Base-by-base conservation (phyloP, 2,797 vertebrate genomes). In the Gorsachius magnificus region DNA sequence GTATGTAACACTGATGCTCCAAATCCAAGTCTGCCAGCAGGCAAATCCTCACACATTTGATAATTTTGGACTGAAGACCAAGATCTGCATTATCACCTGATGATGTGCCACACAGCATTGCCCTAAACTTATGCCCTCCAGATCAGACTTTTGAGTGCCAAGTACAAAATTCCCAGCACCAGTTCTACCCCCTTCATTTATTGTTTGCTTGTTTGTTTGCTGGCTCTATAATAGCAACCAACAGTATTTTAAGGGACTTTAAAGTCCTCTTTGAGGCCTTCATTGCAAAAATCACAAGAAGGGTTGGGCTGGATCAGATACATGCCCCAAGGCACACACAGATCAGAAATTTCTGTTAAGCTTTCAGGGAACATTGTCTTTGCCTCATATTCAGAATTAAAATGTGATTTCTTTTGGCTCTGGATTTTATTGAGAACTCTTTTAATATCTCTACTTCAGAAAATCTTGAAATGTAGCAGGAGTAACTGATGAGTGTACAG, bases 71-170 rank as follows among this genome's bases (percentile, higher is more conserved):
- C 29, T 22, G 31, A 36, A 87, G 43, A 11, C 10, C 58, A 41
- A 10, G 33, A 15, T 8, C 28, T 45, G 11, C 10, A 1, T 56
- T 17, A 20, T 33, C 31, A 61, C 57, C 57, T 57, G 64, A 16
- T 1, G 24, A 6, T 12, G 5, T 3, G 3, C 19, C 38, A 57
- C 0, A 0, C 29, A 75, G 28, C 19, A 15, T 15, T 35, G 15
- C 48, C 51, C 57, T 56, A 2, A 54, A 38, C 14, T 35, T n/a
- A 4, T 4, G 3, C 28, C 21, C 58, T 48, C 36, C 54, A 13
- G 25, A 6, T 46, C 11, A 9, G n/a, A 21, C 17, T 36, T 41
- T 10, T 10, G 26, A 81, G 10, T 17, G 53, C 3, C 63, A 79
- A 26, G 5, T 54, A 28, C 53, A 57, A 69, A 66, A 36, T 35